Evolutionary conservation across 2,888 invertebrate species (phyloP).

Genomic region (Acanthopleura granulata): DNA sequence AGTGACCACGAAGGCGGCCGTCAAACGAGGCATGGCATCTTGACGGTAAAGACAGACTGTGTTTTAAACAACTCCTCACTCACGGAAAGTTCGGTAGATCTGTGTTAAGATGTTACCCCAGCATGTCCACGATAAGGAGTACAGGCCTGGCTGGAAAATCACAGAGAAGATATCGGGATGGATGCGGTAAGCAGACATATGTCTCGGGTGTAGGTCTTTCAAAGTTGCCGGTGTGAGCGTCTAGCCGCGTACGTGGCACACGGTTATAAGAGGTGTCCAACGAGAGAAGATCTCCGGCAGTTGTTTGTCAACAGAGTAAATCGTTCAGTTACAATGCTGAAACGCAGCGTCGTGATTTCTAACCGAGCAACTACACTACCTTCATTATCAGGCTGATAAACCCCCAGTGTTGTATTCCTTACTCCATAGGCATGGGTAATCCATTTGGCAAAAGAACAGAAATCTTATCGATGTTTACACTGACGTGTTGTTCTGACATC

Average conservation of each 20-base stretch:
- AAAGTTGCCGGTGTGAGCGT: slow-evolving; percentile 13
- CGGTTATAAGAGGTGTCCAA: not conserved
- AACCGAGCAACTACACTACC: too few relatives aligned
- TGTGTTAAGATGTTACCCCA: slow-evolving; percentile 67
- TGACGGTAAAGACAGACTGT: not conserved
- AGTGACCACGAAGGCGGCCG: not conserved
- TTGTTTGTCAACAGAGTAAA: too few relatives aligned
- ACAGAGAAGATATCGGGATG: slow-evolving; percentile 68
- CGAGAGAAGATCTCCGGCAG: too few relatives aligned
- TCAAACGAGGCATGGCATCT: slow-evolving; percentile 4
- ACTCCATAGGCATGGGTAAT: too few relatives aligned
- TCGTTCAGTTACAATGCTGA: too few relatives aligned
- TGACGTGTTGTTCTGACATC: too few relatives aligned
- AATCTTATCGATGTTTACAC: too few relatives aligned
- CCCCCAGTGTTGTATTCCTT: too few relatives aligned
- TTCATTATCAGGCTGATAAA: too few relatives aligned
- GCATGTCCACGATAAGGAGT: slow-evolving; percentile 66
- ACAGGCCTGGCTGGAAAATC: slow-evolving; percentile 61
- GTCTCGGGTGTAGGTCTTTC: not conserved
- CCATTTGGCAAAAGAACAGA: too few relatives aligned
- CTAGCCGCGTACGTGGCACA: not conserved
- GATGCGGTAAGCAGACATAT: slow-evolving; percentile 63
- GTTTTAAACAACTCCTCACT: not conserved
- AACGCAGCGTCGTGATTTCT: too few relatives aligned
- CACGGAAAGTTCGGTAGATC: not conserved